Evolutionary conservation across 2,888 invertebrate genomes (phyloP), one percentile per base, ranked within the genome.

Genomic region (Pollenia angustigena): DNA sequence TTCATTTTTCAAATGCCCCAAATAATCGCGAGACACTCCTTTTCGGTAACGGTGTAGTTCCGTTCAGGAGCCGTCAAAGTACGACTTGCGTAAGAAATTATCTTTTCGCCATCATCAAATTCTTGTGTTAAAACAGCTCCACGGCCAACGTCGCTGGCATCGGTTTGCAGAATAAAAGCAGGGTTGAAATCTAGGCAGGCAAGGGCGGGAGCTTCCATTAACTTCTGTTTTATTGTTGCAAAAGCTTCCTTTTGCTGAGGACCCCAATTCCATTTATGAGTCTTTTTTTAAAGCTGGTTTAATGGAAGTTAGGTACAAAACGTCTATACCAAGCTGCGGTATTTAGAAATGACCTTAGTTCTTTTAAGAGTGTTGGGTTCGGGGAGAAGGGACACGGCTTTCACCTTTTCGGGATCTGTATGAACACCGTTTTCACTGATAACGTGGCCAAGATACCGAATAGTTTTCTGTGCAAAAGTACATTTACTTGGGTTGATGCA

Each of bases 361-460:
- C 18, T 18, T 18, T n/a, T 18, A 18, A 18, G 18, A 18, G 18
- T 18, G 1, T 1, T 18, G 1, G 18, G 18, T 18, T 18, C 18
- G 18, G 18, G 18, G 18, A 18, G 18, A 1, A 18, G 18, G 18
- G 18, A 68, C 11, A 79, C 40, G 7, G 68, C 79, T 2, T 40
- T 68, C 1, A 85, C 46, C 11, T 79, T 86, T 18, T 72, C 78
- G 3, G 74, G 74, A 44, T 82, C 68, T 0, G 74, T 84, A 50
- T 76, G 76, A 18, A 84, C 44, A 4, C 81, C 81, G 18, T 58
- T 11, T 50, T 60, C 74, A n/a, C 62, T 87, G 11, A 87, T 60
- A 9, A 84, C 44, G 54, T 87, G 87, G 1, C 81, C 84, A 6
- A 85, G 12, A 18, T 87, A 81, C 23, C 50, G n/a, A 6, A 87